These are phyloP conservation scores for Acrossocheilus fasciatus DNA, from an alignment of 2,797 vertebrate genomes.

Conservation along the genomic window DNA sequence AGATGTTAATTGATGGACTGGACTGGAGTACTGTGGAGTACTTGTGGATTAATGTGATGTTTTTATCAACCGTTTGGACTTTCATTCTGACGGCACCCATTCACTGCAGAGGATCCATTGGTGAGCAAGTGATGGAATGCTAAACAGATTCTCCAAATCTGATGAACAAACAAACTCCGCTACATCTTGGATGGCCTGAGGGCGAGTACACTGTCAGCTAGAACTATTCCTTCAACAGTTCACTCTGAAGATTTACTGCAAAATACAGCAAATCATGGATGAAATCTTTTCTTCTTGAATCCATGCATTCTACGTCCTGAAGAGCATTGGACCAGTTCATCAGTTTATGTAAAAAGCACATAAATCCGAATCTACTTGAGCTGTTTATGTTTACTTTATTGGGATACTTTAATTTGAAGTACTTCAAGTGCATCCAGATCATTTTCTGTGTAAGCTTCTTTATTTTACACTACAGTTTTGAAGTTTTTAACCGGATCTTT, in stretches of 20 bases:
- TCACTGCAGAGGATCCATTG: background rate
- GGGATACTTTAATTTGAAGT: background rate
- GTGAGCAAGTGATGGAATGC: background rate
- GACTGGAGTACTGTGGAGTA: no score
- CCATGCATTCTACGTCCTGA: background rate
- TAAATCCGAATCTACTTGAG: background rate
- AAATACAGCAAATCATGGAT: background rate
- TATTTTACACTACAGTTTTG: background rate
- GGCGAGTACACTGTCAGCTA: background rate
- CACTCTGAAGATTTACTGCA: background rate
- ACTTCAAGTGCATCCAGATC: background rate
- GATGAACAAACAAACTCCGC: background rate
- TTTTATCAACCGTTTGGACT: background rate
- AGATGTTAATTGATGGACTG: background rate
- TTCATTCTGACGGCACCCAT: background rate
- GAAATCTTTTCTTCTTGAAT: background rate
- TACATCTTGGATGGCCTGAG: background rate
- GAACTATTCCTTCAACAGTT: background rate
- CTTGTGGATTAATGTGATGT: background rate
- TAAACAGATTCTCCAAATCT: background rate
- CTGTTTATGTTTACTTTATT: constrained; percentile 13
- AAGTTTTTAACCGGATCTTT: background rate
- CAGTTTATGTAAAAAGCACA: constrained; percentile 1
- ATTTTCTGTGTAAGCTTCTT: background rate
- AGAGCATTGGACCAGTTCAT: background rate